phyloP scores from a whole-genome alignment of 2,888 invertebrate species.

The Hoplodrina ambigua region DNA sequence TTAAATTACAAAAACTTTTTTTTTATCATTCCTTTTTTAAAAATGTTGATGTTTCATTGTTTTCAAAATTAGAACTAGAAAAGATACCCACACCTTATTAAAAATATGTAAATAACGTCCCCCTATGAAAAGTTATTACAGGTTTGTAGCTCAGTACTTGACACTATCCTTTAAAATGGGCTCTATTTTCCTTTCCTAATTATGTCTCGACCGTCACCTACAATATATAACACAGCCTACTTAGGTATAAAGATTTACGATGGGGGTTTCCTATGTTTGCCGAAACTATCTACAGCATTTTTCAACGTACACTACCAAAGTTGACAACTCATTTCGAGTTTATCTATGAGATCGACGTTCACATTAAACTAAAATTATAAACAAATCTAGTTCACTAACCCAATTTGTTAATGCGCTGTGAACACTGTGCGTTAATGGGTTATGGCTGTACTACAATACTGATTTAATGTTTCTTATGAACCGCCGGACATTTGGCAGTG shows the following conservation, averaged over 20 bases:
- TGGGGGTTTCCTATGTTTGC: background rate
- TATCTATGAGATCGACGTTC: slow-evolving; percentile 4
- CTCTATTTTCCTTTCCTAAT: too few species aligned
- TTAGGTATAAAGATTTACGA: background rate
- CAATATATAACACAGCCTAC: too few species aligned
- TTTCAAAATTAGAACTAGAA: too few species aligned
- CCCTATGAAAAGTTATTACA: too few species aligned
- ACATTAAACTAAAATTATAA: slow-evolving; percentile 46
- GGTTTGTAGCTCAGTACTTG: too few species aligned
- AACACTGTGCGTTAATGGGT: slow-evolving; percentile 55
- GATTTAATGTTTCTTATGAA: slow-evolving; percentile 63
- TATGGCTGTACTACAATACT: slow-evolving; percentile 48
- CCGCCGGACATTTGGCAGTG: slow-evolving; percentile 54
- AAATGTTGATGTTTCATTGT: too few species aligned
- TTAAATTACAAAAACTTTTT: background rate
- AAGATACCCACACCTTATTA: too few species aligned
- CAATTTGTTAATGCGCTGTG: slow-evolving; percentile 45
- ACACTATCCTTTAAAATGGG: too few species aligned
- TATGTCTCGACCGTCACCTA: too few species aligned
- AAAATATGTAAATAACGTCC: too few species aligned
- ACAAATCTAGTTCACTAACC: slow-evolving; percentile 60
- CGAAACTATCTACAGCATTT: background rate
- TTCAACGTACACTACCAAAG: background rate
- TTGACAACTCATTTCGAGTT: background rate
- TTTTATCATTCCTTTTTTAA: too few species aligned